Evolutionary conservation across 1,140 invertebrate species (phyloP).

Genomic region (Ylistrum balloti): DNA sequence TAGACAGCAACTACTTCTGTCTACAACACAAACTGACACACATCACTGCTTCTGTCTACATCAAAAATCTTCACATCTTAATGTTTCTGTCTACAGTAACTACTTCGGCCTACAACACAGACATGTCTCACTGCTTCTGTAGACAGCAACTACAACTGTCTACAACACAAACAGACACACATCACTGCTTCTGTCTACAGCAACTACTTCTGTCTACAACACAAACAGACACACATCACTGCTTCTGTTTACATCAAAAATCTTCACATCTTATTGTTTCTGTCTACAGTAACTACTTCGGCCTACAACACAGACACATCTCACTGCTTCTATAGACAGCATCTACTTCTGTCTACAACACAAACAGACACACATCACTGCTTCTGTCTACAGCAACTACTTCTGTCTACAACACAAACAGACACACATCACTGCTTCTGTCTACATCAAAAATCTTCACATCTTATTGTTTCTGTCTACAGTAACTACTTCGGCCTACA

Average conservation of each 20-base stretch:
- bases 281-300: no score
- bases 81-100: no score
- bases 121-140: no score
- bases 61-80: slow-evolving; percentile 57
- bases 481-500: background rate
- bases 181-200: background rate
- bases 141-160: background rate
- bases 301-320: slow-evolving; percentile 83
- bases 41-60: background rate
- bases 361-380: background rate
- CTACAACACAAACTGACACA: slow-evolving; percentile 42
- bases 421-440: slow-evolving; percentile 56
- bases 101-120: no score
- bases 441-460: no score
- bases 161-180: no score
- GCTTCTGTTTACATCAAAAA: no score
- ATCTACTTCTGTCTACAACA: slow-evolving; percentile 68
- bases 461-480: no score
- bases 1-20: slow-evolving; percentile 74
- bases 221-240: no score
- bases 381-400: no score
- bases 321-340: slow-evolving; percentile 86
- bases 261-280: no score
- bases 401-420: no score
- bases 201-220: background rate